Base-by-base conservation (phyloP, 2,113 vertebrate species). In the Myxocyprinus asiaticus region DNA sequence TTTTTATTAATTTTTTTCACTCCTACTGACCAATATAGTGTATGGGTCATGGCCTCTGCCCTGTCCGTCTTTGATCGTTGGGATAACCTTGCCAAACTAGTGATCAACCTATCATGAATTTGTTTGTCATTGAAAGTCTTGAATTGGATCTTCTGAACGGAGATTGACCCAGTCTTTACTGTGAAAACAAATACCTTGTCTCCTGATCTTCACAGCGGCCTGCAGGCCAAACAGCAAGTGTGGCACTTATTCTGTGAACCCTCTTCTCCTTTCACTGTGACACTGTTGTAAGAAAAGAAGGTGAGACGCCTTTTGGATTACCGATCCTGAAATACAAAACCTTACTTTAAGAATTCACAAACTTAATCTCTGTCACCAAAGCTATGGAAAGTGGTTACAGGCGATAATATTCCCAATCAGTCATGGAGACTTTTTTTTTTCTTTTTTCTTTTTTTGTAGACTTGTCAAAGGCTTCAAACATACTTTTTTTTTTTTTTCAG, bases 401-500 rank as follows among this genome's bases (percentile, higher is more conserved):
- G 58, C 77, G 67, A 88, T 82, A 85, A 88, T 88, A 78, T 82
- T 87, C 71, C 79, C 85, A 89, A 85, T 87, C 88, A 84, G 70
- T 87, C 82, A 85, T 77, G 63, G 62, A 51, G 73, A 72, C 58
- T 62, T 69, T 85, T 85, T 82, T 79, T 33, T 33, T 33, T 33
- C 3, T 33, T 33, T 1, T 33, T 3, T 33, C 3, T 33, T 33
- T 87, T 83, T 85, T 68, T 83, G 75, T 42, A 9, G 8, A 78
- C 79, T 85, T 84, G 88, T 90, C 86, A 82, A 12, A 82, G 22
- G 71, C 82, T 77, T 87, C 81, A 82, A 77, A 79, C 6, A 9
- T 56, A 62, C 64, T 83, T 86, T 33, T 33, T 33, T 33, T 33
- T 33, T 3, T 33, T 33, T 33, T 33, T 3, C 22, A 33, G 22